Conservation (phyloP, 2,888 invertebrate genomes). For the Busseola fusca region DNA sequence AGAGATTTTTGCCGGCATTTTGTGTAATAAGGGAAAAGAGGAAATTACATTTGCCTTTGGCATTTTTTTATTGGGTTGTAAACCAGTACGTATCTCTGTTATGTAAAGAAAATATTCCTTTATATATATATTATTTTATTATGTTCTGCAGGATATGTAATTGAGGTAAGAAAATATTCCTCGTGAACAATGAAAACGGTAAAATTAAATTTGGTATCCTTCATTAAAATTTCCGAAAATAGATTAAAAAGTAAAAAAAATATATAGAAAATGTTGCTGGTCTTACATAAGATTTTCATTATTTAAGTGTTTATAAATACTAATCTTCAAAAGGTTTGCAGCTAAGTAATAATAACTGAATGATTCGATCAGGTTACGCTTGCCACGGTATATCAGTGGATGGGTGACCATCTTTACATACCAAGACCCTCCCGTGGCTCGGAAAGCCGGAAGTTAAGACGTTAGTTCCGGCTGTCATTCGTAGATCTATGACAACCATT, state of each 20-base stretch:
- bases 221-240: neutral
- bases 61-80: neutral
- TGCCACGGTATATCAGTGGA: neutral
- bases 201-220: neutral
- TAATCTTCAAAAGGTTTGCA: neutral
- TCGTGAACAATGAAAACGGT: neutral
- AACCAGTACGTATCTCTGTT: neutral
- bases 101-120: neutral
- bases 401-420: neutral
- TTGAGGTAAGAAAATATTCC: constrained; percentile 7
- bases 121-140: neutral
- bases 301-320: neutral
- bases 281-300: neutral
- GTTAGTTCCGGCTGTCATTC: neutral
- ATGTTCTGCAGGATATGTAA: constrained; percentile 11
- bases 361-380: too few relatives aligned
- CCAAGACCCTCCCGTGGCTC: neutral
- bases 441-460: neutral
- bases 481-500: neutral
- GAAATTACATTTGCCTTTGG: neutral
- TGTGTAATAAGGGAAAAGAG: neutral
- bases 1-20: neutral
- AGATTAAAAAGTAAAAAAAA: neutral
- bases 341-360: neutral
- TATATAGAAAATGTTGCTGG: neutral